Percentiles rank a stretch among this genome's conserved stretches.
These are phyloP conservation scores for Smittia aterrima DNA, from an alignment of 2,888 invertebrate genomes.

Conservation along the genomic window DNA sequence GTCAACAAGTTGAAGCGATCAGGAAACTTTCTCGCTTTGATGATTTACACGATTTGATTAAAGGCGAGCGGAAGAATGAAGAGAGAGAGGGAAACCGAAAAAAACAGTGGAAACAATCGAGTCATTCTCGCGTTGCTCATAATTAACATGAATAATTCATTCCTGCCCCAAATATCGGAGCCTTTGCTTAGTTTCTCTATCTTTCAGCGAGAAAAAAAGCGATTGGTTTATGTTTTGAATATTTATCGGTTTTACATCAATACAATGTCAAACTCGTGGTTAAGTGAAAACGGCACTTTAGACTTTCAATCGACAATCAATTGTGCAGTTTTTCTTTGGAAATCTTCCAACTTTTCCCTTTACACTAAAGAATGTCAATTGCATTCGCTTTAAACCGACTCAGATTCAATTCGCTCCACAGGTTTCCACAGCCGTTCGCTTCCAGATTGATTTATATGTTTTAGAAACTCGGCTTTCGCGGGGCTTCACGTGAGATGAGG, in stretches of 20 bases:
- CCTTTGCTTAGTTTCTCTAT: neutral
- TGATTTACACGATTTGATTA: slow-evolving; percentile 1
- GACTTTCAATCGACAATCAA: neutral
- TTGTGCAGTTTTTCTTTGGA: neutral
- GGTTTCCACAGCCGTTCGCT: neutral
- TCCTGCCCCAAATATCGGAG: neutral
- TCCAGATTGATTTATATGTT: neutral
- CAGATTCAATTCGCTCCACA: no score
- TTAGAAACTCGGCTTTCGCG: neutral
- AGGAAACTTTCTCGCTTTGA: slow-evolving; percentile 10
- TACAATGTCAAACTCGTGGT: neutral
- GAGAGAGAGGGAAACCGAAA: neutral
- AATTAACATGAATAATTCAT: slow-evolving; percentile 8
- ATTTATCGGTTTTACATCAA: neutral
- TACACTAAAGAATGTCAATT: neutral
- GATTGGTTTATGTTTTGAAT: slow-evolving; percentile 11
- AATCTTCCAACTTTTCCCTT: neutral
- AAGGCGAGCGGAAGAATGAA: neutral
- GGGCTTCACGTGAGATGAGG: neutral
- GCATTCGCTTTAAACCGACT: no score
- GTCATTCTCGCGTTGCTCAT: neutral
- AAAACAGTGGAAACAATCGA: neutral
- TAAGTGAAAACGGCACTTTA: neutral
- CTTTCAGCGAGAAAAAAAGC: neutral
- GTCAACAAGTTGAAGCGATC: neutral